Conservation (phyloP, 2,888 invertebrate genomes). For the Imbricaverruca yamaguchii region DNA sequence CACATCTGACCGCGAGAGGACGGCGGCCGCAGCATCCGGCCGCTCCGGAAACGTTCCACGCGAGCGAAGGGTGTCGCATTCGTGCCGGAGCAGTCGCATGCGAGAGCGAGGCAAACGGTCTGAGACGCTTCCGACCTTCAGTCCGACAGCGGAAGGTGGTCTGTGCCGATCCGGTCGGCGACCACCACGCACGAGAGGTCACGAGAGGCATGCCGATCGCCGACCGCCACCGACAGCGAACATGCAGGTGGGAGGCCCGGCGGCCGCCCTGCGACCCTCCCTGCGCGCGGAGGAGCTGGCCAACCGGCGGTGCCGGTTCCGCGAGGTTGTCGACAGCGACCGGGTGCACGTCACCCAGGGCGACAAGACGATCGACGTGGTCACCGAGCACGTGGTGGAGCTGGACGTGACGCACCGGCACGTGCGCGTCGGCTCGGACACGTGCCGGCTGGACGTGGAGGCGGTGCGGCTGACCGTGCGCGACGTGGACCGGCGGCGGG, state of each 20-base stretch:
- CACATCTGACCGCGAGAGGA: no score
- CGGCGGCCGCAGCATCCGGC: no score
- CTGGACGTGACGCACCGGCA: constrained; percentile 2
- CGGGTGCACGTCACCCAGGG: not conserved
- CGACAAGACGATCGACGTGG: not conserved
- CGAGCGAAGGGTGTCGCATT: no score
- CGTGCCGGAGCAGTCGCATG: no score
- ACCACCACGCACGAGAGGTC: no score
- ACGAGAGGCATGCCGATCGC: no score
- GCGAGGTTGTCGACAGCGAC: not conserved
- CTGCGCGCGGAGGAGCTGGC: not conserved
- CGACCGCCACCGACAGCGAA: no score
- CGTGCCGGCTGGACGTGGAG: not conserved
- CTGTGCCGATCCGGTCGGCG: no score
- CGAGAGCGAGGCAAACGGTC: no score
- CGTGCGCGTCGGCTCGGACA: not conserved
- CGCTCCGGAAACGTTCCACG: no score
- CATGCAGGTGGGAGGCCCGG: not conserved
- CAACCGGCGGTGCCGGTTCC: not conserved
- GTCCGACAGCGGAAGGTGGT: no score
- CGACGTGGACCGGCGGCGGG: constrained; percentile 3
- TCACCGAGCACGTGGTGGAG: constrained; percentile 16
- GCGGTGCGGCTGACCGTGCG: not conserved
- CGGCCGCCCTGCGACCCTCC: not conserved
- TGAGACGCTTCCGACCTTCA: no score